These are phyloP conservation scores for Ylistrum balloti DNA, from an alignment of 1,140 invertebrate genomes.

Conservation along the genomic window DNA sequence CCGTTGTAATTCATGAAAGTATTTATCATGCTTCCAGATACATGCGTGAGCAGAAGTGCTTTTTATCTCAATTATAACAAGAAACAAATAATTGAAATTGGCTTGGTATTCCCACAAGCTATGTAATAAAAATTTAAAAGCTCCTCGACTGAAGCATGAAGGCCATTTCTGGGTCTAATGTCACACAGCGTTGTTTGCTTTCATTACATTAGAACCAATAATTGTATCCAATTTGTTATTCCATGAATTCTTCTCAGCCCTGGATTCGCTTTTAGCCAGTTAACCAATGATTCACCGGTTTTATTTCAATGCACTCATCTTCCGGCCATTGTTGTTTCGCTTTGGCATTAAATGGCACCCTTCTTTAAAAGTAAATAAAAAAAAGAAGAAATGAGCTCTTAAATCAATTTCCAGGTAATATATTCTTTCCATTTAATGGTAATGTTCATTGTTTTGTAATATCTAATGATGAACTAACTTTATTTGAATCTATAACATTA, in stretches of 20 bases:
- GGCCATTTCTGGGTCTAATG: not conserved
- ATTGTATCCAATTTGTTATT: slow-evolving; percentile 34
- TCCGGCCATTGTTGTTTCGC: not conserved
- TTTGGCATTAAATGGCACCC: not conserved
- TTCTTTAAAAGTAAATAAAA: not conserved
- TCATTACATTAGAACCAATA: not conserved
- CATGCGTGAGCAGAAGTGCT: not conserved
- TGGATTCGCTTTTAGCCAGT: not conserved
- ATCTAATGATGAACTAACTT: too few relatives aligned
- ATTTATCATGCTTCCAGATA: not conserved
- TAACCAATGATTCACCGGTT: not conserved
- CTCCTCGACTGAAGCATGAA: not conserved
- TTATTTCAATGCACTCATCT: not conserved
- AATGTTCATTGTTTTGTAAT: too few relatives aligned
- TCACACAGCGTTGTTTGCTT: not conserved
- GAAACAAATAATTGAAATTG: not conserved
- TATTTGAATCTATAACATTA: too few relatives aligned
- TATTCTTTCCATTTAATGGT: not conserved
- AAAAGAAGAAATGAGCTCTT: not conserved
- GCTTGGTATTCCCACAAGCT: not conserved
- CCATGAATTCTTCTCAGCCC: not conserved
- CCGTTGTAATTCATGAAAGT: not conserved
- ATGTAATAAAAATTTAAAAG: not conserved
- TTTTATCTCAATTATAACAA: not conserved
- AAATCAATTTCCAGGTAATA: not conserved